Conservation (phyloP, 2,888 invertebrate species). For the Stenodema calcarata region DNA sequence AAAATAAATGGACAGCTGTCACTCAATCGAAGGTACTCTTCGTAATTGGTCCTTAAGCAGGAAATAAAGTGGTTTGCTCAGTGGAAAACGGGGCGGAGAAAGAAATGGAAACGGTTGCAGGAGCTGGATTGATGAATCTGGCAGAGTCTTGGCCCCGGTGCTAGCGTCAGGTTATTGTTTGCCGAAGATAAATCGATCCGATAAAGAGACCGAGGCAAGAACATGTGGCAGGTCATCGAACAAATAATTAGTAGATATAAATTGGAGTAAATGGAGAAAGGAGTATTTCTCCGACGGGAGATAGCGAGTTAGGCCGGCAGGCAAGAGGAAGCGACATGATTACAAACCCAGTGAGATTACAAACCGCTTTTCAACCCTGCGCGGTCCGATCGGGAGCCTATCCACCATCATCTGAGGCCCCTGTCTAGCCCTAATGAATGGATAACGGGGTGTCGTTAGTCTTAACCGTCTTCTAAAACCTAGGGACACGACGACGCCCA, state of each 20-base stretch:
- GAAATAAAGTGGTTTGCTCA: conserved; percentile 8
- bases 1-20: conserved; percentile 8
- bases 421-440: conserved; percentile 26
- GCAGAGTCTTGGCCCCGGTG: neutral
- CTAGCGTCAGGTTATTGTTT: conserved; percentile 22
- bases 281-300: neutral
- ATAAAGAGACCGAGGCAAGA: conserved; percentile 14
- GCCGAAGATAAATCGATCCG: conserved; percentile 26
- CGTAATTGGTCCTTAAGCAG: conserved; percentile 10
- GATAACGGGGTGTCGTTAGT: conserved; percentile 21
- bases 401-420: neutral
- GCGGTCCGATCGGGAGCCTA: neutral
- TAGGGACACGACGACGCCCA: neutral
- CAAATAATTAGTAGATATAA: conserved; percentile 36
- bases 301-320: neutral
- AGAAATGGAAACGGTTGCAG: conserved; percentile 10
- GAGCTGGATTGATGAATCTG: conserved; percentile 22
- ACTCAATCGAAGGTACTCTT: neutral
- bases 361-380: neutral
- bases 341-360: conserved; percentile 29
- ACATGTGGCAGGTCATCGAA: conserved; percentile 27
- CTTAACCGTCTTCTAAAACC: neutral
- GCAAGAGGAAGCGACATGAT: conserved; percentile 7
- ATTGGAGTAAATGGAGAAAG: neutral
- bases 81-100: neutral